A percentile compares a stretch with the other conserved stretches of the same genome.
Evolutionary conservation across 2,888 invertebrate species (phyloP).

Genomic region (Cabera pusaria): DNA sequence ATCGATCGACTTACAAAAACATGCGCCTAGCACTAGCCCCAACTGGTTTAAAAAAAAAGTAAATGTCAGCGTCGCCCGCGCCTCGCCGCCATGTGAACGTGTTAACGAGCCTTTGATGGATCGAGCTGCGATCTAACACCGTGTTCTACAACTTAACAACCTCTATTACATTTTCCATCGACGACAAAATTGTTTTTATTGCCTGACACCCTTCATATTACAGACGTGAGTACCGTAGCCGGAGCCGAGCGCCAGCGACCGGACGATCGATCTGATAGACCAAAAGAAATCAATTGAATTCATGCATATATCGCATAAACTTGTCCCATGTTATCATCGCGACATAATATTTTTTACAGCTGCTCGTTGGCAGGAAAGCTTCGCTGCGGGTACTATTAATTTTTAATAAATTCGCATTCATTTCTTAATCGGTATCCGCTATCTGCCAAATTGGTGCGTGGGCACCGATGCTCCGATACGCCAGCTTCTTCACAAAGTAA

Average conservation of each 20-base stretch:
- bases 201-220: slow-evolving; percentile 47
- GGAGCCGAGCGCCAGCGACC: slow-evolving; percentile 9
- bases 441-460: slow-evolving; percentile 71
- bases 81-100: slow-evolving; percentile 55
- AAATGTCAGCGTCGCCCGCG: slow-evolving; percentile 33
- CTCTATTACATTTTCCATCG: slow-evolving; percentile 55
- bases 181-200: slow-evolving; percentile 49
- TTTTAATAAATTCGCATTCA: slow-evolving; percentile 71
- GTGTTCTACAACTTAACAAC: slow-evolving; percentile 40
- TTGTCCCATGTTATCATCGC: slow-evolving; percentile 62
- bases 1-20: slow-evolving; percentile 71
- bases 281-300: slow-evolving; percentile 73
- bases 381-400: slow-evolving; percentile 47
- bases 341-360: slow-evolving; percentile 68
- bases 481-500: slow-evolving; percentile 63
- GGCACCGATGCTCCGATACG: slow-evolving; percentile 64
- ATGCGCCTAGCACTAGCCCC: slow-evolving; percentile 61
- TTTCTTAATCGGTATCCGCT: slow-evolving; percentile 60
- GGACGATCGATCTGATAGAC: slow-evolving; percentile 51
- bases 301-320: slow-evolving; percentile 75
- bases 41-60: slow-evolving; percentile 59
- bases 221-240: slow-evolving; percentile 24
- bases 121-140: slow-evolving; percentile 65
- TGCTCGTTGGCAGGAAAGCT: slow-evolving; percentile 56
- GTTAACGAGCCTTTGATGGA: slow-evolving; percentile 79